Conservation (phyloP, 2,888 invertebrate species). For the Cryptosula pallasiana region DNA sequence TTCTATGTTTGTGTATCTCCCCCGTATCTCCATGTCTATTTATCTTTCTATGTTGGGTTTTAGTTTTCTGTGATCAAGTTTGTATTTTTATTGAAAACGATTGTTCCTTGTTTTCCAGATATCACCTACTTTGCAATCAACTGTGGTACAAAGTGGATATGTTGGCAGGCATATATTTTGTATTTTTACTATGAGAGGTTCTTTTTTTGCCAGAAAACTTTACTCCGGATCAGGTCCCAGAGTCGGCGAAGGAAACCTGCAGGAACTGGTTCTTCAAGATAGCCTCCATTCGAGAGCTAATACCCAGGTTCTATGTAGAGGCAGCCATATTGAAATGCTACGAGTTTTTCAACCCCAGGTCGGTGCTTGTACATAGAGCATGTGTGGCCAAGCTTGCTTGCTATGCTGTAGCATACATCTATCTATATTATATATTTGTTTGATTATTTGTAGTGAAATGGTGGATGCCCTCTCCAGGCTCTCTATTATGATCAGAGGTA, state of each 20-base stretch:
- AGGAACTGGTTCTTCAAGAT: constrained; percentile 99
- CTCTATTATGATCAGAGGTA: constrained; percentile 80
- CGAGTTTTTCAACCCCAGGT: constrained; percentile 70
- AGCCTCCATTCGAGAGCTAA: constrained; percentile 88
- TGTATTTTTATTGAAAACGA: too few species aligned
- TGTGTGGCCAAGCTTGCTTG: too few species aligned
- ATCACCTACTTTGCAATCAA: too few species aligned
- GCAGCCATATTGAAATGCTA: constrained; percentile 86
- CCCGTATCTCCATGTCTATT: too few species aligned
- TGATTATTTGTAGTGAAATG: constrained; percentile 64
- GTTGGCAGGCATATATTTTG: too few species aligned
- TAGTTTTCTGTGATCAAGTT: too few species aligned
- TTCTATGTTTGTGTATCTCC: too few species aligned
- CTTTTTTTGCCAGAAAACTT: constrained; percentile 62
- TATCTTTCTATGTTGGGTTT: too few species aligned
- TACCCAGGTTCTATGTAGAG: constrained; percentile 86
- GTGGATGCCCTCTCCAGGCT: constrained; percentile 65
- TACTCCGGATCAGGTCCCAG: constrained; percentile 68
- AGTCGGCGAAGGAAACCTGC: constrained; percentile 85
- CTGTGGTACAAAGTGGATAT: too few species aligned
- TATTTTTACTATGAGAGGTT: too few species aligned
- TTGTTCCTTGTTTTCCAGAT: too few species aligned
- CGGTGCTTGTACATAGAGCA: too few species aligned
- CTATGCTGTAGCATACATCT: constrained; percentile 10
- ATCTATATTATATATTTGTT: neutral